These are phyloP conservation scores for Rotaria sp. DNA, from an alignment of 2,888 invertebrate species.

Conservation along the genomic window DNA sequence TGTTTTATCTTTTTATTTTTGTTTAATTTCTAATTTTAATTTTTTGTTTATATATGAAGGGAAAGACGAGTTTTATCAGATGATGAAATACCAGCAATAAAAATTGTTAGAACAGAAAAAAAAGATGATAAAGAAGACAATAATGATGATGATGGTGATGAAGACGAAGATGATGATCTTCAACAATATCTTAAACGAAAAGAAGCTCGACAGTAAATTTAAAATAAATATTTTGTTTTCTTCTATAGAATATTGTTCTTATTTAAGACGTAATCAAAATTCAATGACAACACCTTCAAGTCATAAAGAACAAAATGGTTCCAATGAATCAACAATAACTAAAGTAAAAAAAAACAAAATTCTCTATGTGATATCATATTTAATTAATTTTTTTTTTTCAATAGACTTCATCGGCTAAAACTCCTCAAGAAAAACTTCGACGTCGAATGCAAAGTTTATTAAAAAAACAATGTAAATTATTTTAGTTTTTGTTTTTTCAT, in stretches of 20 bases:
- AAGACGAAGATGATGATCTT: constrained; percentile 28
- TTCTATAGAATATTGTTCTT: not conserved
- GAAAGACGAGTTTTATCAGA: not conserved
- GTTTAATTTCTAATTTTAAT: not conserved
- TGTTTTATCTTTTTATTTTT: not conserved
- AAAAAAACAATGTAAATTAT: constrained; percentile 22
- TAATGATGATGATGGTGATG: not conserved
- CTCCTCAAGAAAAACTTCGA: constrained; percentile 12
- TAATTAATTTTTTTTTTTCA: not conserved
- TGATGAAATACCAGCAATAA: not conserved
- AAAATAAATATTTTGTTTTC: not conserved
- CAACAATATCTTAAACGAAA: constrained; percentile 39
- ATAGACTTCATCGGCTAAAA: not conserved
- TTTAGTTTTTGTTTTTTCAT: not conserved
- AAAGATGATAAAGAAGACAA: not conserved
- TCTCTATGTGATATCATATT: too few species aligned
- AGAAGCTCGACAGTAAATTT: constrained; percentile 32
- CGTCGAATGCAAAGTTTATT: constrained; percentile 19
- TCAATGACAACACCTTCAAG: not conserved
- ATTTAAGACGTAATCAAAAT: not conserved
- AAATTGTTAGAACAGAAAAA: not conserved
- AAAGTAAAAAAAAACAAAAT: not conserved
- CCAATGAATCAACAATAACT: not conserved
- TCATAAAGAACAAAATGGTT: not conserved
- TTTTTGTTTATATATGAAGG: not conserved